A percentile compares a stretch with the other conserved stretches of the same genome.
Conservation (phyloP, 2,797 vertebrate species). For the Characodon lateralis region DNA sequence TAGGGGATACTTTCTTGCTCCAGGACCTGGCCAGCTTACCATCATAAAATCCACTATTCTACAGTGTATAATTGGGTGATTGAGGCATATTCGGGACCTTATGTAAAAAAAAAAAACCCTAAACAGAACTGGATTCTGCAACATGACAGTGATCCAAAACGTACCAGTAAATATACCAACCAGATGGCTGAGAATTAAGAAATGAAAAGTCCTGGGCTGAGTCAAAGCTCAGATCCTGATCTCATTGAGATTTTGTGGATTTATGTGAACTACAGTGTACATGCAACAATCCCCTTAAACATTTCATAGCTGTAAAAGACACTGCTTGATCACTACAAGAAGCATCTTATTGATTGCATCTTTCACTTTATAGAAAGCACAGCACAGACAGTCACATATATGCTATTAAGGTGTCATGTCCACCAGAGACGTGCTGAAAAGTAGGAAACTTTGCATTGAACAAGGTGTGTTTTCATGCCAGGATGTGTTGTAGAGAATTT, state of each 20-base stretch:
- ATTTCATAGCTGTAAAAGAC: neutral
- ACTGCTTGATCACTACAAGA: neutral
- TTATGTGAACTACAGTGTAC: neutral
- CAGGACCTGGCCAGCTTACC: neutral
- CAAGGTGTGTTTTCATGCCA: constrained; percentile 21
- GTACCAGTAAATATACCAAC: neutral
- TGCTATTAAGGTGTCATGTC: constrained; percentile 12
- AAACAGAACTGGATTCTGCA: neutral
- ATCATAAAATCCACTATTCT: neutral
- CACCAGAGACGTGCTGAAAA: constrained; percentile 34
- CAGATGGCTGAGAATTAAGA: no score
- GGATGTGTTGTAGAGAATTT: constrained; percentile 39
- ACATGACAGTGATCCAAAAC: neutral
- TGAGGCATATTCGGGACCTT: neutral
- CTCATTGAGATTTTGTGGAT: neutral
- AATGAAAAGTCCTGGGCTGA: neutral
- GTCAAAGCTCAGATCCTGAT: neutral
- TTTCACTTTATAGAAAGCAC: neutral
- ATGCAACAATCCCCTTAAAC: neutral
- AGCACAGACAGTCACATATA: neutral
- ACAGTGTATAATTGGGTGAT: neutral
- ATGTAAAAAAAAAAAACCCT: neutral
- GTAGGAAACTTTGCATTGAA: constrained; percentile 35
- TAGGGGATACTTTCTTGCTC: neutral
- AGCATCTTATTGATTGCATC: neutral